Evolutionary conservation across 2,888 invertebrate species (phyloP).

Genomic region (Caenorhabditis parvicauda): DNA sequence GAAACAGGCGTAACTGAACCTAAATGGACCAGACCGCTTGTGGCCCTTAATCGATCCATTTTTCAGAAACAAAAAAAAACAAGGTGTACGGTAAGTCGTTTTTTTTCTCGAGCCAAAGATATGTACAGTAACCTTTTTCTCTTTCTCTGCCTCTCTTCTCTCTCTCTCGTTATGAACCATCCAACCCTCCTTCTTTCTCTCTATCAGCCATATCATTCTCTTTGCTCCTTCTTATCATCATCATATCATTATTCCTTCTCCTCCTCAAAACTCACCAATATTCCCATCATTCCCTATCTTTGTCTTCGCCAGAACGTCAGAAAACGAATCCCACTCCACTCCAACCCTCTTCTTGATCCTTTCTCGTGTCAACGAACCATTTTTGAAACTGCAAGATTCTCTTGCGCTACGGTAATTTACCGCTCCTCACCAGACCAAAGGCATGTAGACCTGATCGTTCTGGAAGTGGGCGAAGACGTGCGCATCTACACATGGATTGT

Average conservation of each 20-base stretch:
- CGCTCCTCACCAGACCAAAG: conserved; percentile 76
- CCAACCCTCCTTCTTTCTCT: no score
- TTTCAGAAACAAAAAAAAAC: no score
- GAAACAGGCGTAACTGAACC: no score
- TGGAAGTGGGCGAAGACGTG: conserved; percentile 81
- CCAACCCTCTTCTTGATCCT: conserved; percentile 76
- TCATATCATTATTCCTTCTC: no score
- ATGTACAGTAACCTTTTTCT: no score
- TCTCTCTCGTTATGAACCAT: no score
- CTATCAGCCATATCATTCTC: conserved; percentile 9
- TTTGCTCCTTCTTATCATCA: no score
- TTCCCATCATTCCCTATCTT: conserved; percentile 90
- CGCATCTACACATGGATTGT: conserved; percentile 62
- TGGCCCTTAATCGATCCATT: no score
- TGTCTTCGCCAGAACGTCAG: conserved; percentile 77
- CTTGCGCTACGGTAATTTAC: neutral
- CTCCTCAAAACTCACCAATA: conserved; percentile 67
- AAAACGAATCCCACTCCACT: conserved; percentile 81
- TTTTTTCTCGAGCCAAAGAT: no score
- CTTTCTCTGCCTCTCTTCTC: no score
- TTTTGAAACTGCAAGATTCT: conserved; percentile 74
- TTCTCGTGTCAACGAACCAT: conserved; percentile 88
- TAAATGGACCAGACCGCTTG: no score
- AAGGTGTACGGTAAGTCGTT: no score
- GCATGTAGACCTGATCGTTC: conserved; percentile 75